phyloP scores from a whole-genome alignment of 2,888 invertebrate genomes.

The Pristionchus fissidentatus region DNA sequence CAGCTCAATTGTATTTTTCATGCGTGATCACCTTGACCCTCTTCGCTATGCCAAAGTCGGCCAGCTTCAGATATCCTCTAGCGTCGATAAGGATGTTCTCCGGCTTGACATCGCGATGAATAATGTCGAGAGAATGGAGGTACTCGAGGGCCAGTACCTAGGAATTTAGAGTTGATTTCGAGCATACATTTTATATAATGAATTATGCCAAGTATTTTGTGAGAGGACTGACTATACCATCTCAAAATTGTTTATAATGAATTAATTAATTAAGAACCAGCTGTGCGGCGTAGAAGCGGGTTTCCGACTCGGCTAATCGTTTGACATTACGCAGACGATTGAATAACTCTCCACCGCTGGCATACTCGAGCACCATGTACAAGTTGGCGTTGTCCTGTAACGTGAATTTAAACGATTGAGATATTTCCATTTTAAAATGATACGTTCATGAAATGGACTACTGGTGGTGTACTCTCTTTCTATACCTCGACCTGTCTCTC shows the following conservation, averaged over 20 bases:
- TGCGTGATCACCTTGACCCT: constrained; percentile 98
- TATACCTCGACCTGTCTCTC: not conserved
- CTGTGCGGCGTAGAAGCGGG: constrained; percentile 98
- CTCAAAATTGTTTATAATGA: too few species aligned
- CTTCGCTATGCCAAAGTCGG: constrained; percentile 99
- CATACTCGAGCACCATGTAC: constrained; percentile 99
- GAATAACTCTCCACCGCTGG: constrained; percentile 99
- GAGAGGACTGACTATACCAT: too few species aligned
- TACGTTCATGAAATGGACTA: too few species aligned
- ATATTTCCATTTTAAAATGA: too few species aligned
- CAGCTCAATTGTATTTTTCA: too few species aligned
- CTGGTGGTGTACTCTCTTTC: too few species aligned
- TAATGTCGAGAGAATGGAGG: constrained; percentile 97
- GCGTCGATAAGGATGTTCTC: constrained; percentile 76
- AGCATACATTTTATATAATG: too few species aligned
- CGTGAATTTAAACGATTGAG: too few species aligned
- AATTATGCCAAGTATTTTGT: too few species aligned
- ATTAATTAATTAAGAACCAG: too few species aligned
- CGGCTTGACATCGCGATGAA: constrained; percentile 84
- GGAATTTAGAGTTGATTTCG: too few species aligned
- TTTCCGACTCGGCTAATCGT: constrained; percentile 85
- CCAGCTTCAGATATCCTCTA: constrained; percentile 81
- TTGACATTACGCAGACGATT: constrained; percentile 98
- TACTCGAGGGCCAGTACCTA: constrained; percentile 99
- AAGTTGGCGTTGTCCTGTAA: constrained; percentile 94